Evolutionary conservation across 2,797 vertebrate species (phyloP), one percentile per base, ranked within the genome.

Genomic region (Acipenser transmontanus): DNA sequence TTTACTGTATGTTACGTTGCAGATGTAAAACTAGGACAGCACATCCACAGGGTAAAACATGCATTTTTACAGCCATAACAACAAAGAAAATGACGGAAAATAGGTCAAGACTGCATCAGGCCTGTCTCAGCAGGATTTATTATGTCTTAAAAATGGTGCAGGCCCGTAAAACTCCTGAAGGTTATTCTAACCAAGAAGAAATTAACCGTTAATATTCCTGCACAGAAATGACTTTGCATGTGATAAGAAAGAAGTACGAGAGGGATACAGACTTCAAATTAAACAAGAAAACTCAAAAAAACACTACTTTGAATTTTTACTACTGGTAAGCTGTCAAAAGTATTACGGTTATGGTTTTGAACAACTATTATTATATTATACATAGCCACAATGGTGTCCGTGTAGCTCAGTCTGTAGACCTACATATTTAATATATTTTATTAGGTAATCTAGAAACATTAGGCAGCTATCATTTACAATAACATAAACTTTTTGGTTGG

Each of bases 91-190:
- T 51, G 56, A 17, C n/a, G 51, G 20, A 49, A 85, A 85, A 79
- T 84, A 80, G 85, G 85, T 82, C 81, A 83, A 70, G 73, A 66
- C 74, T 73, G 72, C 70, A 75, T 69, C 72, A 71, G 76, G 71
- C 72, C 75, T 73, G 68, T 71, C 64, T 66, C 70, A 73, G 1
- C 51, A 62, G 47, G 59, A 71, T 69, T 70, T 74, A 72, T 73
- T 72, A 74, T 61, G n/a, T 70, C 20, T 60, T 61, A 68, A 61
- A 61, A 47, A 61, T 61, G 74, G 71, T 77, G 66, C 34, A 67
- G 60, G 59, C 63, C 49, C 8, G 50, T 66, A 66, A 65, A 66
- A 62, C 61, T 47, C 61, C 61, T 34, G 17, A 65, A 57, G 51
- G 63, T 51, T 68, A 67, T 64, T 67, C 54, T 6, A 50, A 57